These are phyloP conservation scores for Natator depressus DNA, from an alignment of 2,113 vertebrate species.

Conservation along the genomic window DNA sequence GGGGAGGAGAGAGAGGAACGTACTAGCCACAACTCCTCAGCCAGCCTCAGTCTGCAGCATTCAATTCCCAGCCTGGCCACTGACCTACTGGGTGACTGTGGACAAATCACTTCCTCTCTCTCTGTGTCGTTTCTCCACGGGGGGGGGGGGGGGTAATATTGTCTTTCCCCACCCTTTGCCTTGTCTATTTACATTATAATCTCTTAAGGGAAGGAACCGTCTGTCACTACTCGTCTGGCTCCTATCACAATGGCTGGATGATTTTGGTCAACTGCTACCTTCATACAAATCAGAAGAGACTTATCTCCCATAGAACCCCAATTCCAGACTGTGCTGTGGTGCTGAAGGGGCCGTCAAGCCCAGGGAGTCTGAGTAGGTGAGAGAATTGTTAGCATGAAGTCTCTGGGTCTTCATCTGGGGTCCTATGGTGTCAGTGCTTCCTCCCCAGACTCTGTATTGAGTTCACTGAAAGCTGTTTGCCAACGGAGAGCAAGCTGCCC, in stretches of 20 bases:
- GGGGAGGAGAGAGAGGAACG: background rate
- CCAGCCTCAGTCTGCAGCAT: background rate
- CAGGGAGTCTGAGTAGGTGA: background rate
- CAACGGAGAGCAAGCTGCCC: constrained; percentile 9
- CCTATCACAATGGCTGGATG: background rate
- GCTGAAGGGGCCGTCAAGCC: background rate
- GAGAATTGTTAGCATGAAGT: background rate
- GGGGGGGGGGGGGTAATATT: background rate
- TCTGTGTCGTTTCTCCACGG: background rate
- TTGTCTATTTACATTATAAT: background rate
- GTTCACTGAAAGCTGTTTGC: constrained; percentile 39
- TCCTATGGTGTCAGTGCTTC: background rate
- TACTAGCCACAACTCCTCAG: background rate
- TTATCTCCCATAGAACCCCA: background rate
- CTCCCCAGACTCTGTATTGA: background rate
- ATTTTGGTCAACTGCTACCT: background rate
- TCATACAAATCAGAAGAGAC: fast-evolving
- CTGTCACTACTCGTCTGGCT: background rate
- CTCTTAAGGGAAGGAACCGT: background rate
- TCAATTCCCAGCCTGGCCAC: background rate
- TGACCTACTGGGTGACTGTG: background rate
- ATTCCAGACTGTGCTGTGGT: fast-evolving
- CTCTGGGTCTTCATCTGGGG: background rate
- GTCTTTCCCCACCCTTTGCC: background rate
- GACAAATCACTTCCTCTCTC: fast-evolving